Evolutionary conservation across 1,140 invertebrate species (phyloP), one percentile per base, ranked within the genome.

Genomic region (Andrena cerasifolii): DNA sequence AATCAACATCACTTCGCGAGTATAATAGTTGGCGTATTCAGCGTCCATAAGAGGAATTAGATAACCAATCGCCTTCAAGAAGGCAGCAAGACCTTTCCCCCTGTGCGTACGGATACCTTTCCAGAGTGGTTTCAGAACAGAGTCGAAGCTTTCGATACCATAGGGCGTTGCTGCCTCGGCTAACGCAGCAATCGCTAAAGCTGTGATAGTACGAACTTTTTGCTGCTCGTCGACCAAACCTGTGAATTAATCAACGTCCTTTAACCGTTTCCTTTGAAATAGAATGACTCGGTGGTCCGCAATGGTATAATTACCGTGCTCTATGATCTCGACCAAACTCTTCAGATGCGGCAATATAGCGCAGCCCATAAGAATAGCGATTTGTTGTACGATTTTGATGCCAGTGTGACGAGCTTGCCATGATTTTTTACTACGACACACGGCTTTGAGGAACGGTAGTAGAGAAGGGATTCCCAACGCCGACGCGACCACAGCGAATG

Each of bases 341-440:
- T 99, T 99, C 8, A 99, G 94, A 95, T 99, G 99, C 0, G 99
- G 99, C 65, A 99, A 93, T 89, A 99, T 99, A 53, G 99, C 99
- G 92, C 99, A 99, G 0, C 99, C 99, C 99, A 99, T 99, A 0
- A 99, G 93, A 89, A 99, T 99, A 47, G 99, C 98, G 81, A 99
- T 99, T 93, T 99, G 99, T 91, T 99, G 99, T 0, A 99, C 99
- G 90, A 99, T 99, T 93, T 99, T 99, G 63, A 99, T 99, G 90
- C 98, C 99, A 2, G 99, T 99, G 91, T 99, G 99, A 65, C 99
- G 94, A 7, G 99, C 99, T 93, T 99, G 99, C 99, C 99, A 99
- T 0, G 98, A 99, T 91, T 99, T 99, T 93, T 99, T 99, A 78
- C 98, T 99, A 78, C 98, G 96, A 92, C 99, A 99, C 1, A 99